Conservation (phyloP, 2,113 vertebrate species). For the Elephas maximus region DNA sequence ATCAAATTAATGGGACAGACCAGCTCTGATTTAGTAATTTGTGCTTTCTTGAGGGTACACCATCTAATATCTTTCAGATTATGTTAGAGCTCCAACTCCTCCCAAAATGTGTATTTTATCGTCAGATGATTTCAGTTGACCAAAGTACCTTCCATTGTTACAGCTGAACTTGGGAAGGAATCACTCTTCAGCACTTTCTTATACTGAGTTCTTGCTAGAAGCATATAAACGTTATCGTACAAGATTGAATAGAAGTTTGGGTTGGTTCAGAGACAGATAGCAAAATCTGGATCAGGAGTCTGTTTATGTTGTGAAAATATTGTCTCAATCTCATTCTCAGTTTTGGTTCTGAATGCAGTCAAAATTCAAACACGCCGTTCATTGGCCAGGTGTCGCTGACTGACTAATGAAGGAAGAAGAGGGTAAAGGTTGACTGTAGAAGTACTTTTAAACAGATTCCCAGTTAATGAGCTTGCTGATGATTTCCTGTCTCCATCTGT, state of each 20-base stretch:
- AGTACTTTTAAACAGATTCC: conserved; percentile 2
- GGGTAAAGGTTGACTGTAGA: not conserved
- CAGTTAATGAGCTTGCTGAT: conserved; percentile 41
- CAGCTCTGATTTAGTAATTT: conserved; percentile 53
- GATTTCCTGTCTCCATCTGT: not conserved
- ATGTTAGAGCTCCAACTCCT: conserved; percentile 8
- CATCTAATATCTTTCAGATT: conserved; percentile 34
- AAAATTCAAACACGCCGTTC: conserved; percentile 15
- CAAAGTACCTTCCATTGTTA: conserved; percentile 17
- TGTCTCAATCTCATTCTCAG: conserved; percentile 1
- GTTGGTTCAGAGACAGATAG: conserved; percentile 36
- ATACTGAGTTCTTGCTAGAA: conserved; percentile 28
- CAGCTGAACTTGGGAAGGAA: conserved; percentile 43
- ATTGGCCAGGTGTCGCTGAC: not conserved
- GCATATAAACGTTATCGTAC: not conserved
- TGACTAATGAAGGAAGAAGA: conserved; percentile 23
- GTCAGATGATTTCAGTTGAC: not conserved
- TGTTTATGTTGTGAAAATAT: conserved; percentile 50
- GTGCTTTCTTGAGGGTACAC: not conserved
- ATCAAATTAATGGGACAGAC: conserved; percentile 51
- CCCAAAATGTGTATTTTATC: conserved; percentile 8
- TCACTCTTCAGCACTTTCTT: conserved; percentile 29
- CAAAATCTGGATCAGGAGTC: conserved; percentile 25
- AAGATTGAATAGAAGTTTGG: conserved; percentile 48
- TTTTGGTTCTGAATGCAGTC: conserved; percentile 21